Evolutionary conservation across 2,113 vertebrate genomes (phyloP).

Genomic region (Macquaria ambigua): DNA sequence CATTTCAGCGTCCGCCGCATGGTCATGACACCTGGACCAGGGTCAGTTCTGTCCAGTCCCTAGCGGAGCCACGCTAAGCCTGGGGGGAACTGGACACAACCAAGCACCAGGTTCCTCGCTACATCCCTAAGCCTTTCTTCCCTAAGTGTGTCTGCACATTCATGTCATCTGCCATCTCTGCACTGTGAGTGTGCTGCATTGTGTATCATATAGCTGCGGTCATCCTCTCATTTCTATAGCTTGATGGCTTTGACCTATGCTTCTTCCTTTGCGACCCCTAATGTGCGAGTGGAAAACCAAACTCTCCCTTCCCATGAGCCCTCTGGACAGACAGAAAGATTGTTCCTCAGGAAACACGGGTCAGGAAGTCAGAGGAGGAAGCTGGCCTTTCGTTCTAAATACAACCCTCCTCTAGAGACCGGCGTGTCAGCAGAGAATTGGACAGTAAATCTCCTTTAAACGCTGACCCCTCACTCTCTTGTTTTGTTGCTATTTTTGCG

Average conservation of each 20-base stretch:
- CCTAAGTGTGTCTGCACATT: not conserved
- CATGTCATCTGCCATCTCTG: conserved; percentile 10
- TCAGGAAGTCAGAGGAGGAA: conserved; percentile 77
- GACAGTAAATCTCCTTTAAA: conserved; percentile 63
- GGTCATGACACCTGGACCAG: conserved; percentile 80
- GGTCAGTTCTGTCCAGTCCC: conserved; percentile 73
- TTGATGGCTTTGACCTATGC: conserved; percentile 59
- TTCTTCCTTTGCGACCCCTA: conserved; percentile 42
- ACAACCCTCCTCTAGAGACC: conserved; percentile 61
- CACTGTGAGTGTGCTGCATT: not conserved
- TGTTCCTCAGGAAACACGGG: conserved; percentile 71
- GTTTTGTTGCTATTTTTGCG: conserved; percentile 64
- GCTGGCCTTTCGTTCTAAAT: conserved; percentile 69
- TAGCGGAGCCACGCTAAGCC: conserved; percentile 29
- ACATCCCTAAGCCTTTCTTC: not conserved
- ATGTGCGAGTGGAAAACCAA: conserved; percentile 61
- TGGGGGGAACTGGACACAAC: conserved; percentile 35
- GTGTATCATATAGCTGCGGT: conserved; percentile 1
- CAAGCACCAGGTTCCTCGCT: conserved; percentile 21
- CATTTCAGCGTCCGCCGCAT: conserved; percentile 79
- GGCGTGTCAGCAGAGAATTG: conserved; percentile 54
- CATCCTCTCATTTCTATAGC: conserved; percentile 29
- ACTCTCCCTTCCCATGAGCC: conserved; percentile 71
- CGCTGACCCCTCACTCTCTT: conserved; percentile 45
- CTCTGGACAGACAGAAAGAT: conserved; percentile 59